Conservation (phyloP, 2,888 invertebrate genomes). For the Hololepta plana region DNA sequence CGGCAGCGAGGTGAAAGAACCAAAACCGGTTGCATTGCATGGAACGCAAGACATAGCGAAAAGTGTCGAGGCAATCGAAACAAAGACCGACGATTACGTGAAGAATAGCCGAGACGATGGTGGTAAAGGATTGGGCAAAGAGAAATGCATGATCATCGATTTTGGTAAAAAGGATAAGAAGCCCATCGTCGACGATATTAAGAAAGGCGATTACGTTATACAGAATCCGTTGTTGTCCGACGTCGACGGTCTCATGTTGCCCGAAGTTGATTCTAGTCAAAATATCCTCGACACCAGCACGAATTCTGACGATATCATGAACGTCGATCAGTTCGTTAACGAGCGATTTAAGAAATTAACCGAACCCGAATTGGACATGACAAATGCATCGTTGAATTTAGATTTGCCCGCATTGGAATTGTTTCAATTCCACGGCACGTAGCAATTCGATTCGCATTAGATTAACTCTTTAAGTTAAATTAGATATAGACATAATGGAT, state of each 20-base stretch:
- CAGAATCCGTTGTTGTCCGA: constrained; percentile 17
- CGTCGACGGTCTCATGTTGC: constrained; percentile 22
- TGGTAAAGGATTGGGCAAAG: constrained; percentile 1
- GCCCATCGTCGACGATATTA: constrained; percentile 3
- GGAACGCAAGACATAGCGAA: background rate
- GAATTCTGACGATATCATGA: constrained; percentile 26
- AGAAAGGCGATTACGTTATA: constrained; percentile 9
- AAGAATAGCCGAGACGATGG: constrained; percentile 1
- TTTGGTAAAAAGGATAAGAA: constrained; percentile 4
- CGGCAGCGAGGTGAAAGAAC: constrained; percentile 3
- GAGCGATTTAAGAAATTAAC: constrained; percentile 25
- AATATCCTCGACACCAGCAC: constrained; percentile 22
- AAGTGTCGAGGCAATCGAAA: constrained; percentile 1
- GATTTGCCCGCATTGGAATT: constrained; percentile 23
- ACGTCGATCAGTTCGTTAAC: constrained; percentile 27
- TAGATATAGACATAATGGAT: too few relatives aligned
- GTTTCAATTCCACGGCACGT: constrained; percentile 24
- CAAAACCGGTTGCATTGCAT: constrained; percentile 1
- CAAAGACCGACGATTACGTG: background rate
- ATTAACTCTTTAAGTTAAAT: too few relatives aligned
- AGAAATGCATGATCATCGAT: background rate
- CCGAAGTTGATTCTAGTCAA: constrained; percentile 16
- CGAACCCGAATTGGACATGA: constrained; percentile 20
- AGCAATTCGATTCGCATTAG: too few relatives aligned
- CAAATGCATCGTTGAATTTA: constrained; percentile 16